These are phyloP conservation scores for Buathra laborator DNA, from an alignment of 2,888 invertebrate species.

Conservation along the genomic window DNA sequence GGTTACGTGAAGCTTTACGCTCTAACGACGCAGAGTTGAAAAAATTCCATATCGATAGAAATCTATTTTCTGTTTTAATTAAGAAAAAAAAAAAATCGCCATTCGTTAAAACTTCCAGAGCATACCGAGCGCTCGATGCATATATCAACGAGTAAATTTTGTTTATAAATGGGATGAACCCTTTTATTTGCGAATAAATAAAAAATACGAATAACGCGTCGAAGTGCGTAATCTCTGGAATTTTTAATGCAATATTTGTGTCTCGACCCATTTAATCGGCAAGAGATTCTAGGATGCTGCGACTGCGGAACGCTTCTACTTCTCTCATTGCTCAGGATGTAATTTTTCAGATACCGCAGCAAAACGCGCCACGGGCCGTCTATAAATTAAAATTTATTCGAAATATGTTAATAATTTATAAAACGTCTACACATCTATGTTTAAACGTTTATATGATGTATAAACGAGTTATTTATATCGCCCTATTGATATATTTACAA, in stretches of 20 bases:
- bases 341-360: constrained; percentile 44
- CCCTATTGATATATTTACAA: not conserved
- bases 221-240: not conserved
- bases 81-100: not conserved
- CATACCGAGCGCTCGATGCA: not conserved
- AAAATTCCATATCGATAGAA: constrained; percentile 7
- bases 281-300: constrained; percentile 5
- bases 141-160: no score
- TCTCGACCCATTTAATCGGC: constrained; percentile 10
- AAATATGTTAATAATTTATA: constrained; percentile 11
- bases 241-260: constrained; percentile 6
- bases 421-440: no score
- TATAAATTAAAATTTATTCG: not conserved
- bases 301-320: constrained; percentile 3
- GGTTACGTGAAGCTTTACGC: constrained; percentile 57
- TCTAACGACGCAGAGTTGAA: constrained; percentile 18
- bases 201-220: not conserved
- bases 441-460: not conserved
- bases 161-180: no score
- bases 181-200: not conserved
- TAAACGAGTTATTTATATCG: constrained; percentile 11
- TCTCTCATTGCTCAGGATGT: constrained; percentile 28
- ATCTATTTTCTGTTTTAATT: constrained; percentile 6
- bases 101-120: not conserved
- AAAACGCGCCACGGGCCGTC: not conserved